Percentiles rank a stretch among this genome's conserved stretches.
Conservation (phyloP, 2,113 vertebrate genomes). For the Propithecus coquereli region DNA sequence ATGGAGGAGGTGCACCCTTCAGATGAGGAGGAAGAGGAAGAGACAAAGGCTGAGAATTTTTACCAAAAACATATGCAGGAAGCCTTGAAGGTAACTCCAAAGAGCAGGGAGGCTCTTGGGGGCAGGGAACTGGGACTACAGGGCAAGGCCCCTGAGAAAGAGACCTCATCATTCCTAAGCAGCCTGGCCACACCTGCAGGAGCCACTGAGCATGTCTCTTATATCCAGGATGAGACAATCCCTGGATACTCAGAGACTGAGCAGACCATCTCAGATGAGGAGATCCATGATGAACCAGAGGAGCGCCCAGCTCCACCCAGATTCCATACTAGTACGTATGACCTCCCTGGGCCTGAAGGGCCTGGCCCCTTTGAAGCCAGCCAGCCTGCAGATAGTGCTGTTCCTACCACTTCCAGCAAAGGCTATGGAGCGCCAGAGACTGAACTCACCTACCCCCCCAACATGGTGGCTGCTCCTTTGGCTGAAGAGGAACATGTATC, state of each 20-base stretch:
- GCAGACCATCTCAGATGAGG: conserved; percentile 98
- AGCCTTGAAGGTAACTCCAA: conserved; percentile 58
- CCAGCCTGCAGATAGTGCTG: conserved; percentile 84
- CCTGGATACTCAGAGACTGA: conserved; percentile 97
- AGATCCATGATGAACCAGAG: conserved; percentile 95
- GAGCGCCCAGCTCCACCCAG: conserved; percentile 91
- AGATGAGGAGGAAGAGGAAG: conserved; percentile 80
- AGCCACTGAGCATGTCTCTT: conserved; percentile 90
- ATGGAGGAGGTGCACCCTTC: conserved; percentile 84
- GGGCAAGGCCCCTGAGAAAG: conserved; percentile 82
- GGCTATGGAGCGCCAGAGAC: conserved; percentile 84
- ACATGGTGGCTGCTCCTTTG: conserved; percentile 93
- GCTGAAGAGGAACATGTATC: conserved; percentile 98
- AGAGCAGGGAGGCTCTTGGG: conserved; percentile 1
- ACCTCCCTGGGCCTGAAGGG: conserved; percentile 90
- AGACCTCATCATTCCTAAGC: conserved; percentile 84
- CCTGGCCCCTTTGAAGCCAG: conserved; percentile 88
- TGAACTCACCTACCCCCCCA: conserved; percentile 89
- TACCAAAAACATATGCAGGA: conserved; percentile 71
- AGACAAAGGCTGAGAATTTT: conserved; percentile 66
- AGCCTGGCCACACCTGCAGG: conserved; percentile 82
- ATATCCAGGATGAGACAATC: conserved; percentile 98
- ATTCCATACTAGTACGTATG: conserved; percentile 88
- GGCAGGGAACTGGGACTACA: conserved; percentile 55
- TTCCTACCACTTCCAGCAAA: conserved; percentile 83